A percentile compares a stretch with the other conserved stretches of the same genome.
Evolutionary conservation across 2,888 invertebrate species (phyloP).

Genomic region (Lepidochrysops patricia): DNA sequence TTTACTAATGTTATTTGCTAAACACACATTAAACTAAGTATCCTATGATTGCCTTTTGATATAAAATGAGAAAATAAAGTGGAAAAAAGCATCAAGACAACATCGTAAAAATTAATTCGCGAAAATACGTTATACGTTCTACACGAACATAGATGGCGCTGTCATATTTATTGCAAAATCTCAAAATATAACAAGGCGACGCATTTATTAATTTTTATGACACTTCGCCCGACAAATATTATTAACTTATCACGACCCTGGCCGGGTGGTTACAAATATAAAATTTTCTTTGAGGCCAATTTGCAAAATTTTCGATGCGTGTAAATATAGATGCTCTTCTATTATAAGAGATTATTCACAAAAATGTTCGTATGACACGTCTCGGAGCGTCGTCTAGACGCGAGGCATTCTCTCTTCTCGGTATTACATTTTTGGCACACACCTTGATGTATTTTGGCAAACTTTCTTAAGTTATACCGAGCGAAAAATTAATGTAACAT

Average conservation of each 20-base stretch:
- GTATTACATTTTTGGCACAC: conserved; percentile 68
- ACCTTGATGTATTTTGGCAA: conserved; percentile 63
- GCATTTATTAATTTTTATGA: neutral
- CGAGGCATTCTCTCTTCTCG: conserved; percentile 56
- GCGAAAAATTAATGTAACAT: conserved; percentile 68
- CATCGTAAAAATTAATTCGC: neutral
- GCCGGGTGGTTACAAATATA: conserved; percentile 14
- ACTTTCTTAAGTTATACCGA: conserved; percentile 52
- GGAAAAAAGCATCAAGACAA: no score
- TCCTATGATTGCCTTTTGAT: no score
- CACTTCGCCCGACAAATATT: neutral
- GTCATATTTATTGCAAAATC: neutral
- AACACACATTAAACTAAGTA: no score
- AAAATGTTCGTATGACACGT: conserved; percentile 40
- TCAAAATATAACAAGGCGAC: neutral
- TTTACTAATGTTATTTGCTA: no score
- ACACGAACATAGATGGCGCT: neutral
- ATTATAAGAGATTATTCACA: conserved; percentile 17
- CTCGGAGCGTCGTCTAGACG: conserved; percentile 62
- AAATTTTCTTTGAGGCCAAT: neutral
- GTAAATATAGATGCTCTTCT: conserved; percentile 13
- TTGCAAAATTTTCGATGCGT: neutral
- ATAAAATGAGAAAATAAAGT: no score
- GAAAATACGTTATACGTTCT: neutral
- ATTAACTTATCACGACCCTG: neutral